phyloP scores from a whole-genome alignment of 2,888 invertebrate genomes.

The Rhopalosiphum nymphaeae region DNA sequence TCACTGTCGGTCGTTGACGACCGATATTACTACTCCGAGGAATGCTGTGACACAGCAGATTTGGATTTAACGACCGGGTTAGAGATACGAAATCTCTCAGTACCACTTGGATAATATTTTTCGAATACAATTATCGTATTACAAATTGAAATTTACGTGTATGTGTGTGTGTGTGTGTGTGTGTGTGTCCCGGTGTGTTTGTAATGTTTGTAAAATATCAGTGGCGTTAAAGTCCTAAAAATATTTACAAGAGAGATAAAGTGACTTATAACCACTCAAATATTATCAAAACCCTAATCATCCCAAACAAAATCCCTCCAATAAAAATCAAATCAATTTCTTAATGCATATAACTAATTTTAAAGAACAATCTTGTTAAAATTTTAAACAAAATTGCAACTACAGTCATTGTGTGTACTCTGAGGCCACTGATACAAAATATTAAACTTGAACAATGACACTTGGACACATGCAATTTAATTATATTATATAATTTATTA shows the following conservation, averaged over 20 bases:
- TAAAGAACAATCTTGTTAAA: neutral
- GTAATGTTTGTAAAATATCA: neutral
- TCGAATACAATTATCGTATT: neutral
- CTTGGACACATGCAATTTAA: neutral
- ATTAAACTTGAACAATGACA: neutral
- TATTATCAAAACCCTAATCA: neutral
- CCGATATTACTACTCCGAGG: slow-evolving; percentile 38
- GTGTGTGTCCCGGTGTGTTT: neutral
- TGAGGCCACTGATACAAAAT: neutral
- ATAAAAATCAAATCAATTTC: neutral
- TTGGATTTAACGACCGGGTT: slow-evolving; percentile 50
- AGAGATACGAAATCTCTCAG: neutral
- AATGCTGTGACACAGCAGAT: slow-evolving; percentile 28
- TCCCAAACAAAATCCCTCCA: neutral
- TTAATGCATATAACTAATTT: neutral
- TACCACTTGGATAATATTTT: neutral
- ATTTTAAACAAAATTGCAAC: neutral
- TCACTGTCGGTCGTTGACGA: neutral
- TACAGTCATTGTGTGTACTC: neutral
- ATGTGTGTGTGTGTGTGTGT: neutral
- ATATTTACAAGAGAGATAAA: neutral
- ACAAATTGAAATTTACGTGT: neutral
- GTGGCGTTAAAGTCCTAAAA: neutral
- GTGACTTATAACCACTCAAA: neutral
- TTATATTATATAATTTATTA: neutral